phyloP scores from a whole-genome alignment of 2,113 vertebrate species.

The Microcebus tavaratra region DNA sequence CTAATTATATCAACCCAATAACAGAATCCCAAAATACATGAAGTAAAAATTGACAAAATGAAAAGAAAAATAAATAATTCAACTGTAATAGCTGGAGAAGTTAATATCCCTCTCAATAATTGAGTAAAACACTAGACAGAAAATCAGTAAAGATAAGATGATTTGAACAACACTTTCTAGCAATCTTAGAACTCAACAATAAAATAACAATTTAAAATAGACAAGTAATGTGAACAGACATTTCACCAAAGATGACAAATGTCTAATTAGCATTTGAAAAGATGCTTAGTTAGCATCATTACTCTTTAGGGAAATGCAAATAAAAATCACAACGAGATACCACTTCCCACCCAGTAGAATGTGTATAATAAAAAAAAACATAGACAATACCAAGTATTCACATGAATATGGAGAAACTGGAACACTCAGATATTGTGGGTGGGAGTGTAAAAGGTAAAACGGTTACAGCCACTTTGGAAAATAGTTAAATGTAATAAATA shows the following conservation, averaged over 20 bases:
- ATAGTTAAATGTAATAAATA: background rate
- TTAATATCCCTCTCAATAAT: background rate
- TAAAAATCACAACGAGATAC: background rate
- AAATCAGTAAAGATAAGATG: background rate
- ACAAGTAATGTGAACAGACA: slow-evolving; percentile 6
- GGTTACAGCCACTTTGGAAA: background rate
- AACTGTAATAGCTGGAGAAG: background rate
- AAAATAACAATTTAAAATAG: background rate
- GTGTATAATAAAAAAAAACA: background rate
- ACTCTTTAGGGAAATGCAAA: slow-evolving; percentile 15
- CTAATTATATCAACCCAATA: background rate
- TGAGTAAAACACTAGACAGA: background rate
- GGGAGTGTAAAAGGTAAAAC: background rate
- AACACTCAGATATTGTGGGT: background rate
- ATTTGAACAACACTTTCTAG: background rate
- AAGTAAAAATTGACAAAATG: background rate
- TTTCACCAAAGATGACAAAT: background rate
- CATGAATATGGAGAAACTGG: background rate
- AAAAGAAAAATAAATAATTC: background rate
- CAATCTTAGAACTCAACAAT: background rate
- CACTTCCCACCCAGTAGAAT: background rate
- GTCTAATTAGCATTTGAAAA: slow-evolving; percentile 26
- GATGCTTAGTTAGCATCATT: background rate
- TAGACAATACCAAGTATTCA: background rate
- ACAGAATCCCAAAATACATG: background rate